These are phyloP conservation scores for Thalassophryne amazonica DNA, from an alignment of 2,797 vertebrate genomes.

Conservation along the genomic window DNA sequence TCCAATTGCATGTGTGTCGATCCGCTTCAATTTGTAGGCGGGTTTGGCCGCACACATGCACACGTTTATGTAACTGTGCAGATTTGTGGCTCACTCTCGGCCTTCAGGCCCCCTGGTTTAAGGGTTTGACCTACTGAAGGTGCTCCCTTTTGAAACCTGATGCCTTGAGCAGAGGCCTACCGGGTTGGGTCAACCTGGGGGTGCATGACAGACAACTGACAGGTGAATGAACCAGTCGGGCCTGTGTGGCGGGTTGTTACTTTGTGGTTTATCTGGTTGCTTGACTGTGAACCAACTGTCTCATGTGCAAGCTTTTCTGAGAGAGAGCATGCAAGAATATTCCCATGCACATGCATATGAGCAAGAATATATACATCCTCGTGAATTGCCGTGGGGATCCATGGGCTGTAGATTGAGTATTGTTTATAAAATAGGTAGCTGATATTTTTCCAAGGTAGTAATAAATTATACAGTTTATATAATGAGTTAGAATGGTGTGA, in stretches of 20 bases:
- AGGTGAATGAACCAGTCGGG: conserved; percentile 62
- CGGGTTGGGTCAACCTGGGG: conserved; percentile 36
- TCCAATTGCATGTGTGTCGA: too few species aligned
- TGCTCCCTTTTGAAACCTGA: conserved; percentile 67
- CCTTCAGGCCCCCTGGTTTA: conserved; percentile 35
- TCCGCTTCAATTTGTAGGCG: not conserved
- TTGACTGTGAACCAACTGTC: conserved; percentile 11
- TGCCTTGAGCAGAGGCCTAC: conserved; percentile 54
- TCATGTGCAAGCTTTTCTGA: not conserved
- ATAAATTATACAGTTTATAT: too few species aligned
- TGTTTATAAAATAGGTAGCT: too few species aligned
- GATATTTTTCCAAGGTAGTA: too few species aligned
- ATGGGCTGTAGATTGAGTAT: too few species aligned
- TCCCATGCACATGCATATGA: not conserved
- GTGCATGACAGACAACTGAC: conserved; percentile 14
- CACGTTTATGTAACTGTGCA: conserved; percentile 13
- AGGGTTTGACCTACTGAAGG: conserved; percentile 58
- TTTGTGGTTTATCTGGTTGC: conserved; percentile 16
- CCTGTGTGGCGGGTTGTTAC: conserved; percentile 47
- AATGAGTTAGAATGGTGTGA: too few species aligned
- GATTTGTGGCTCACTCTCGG: conserved; percentile 12
- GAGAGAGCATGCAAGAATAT: not conserved
- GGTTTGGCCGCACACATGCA: conserved; percentile 1
- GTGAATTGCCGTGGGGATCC: too few species aligned
- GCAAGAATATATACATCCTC: not conserved